Evolutionary conservation across 2,113 vertebrate species (phyloP).

Genomic region (Phasianus colchicus): DNA sequence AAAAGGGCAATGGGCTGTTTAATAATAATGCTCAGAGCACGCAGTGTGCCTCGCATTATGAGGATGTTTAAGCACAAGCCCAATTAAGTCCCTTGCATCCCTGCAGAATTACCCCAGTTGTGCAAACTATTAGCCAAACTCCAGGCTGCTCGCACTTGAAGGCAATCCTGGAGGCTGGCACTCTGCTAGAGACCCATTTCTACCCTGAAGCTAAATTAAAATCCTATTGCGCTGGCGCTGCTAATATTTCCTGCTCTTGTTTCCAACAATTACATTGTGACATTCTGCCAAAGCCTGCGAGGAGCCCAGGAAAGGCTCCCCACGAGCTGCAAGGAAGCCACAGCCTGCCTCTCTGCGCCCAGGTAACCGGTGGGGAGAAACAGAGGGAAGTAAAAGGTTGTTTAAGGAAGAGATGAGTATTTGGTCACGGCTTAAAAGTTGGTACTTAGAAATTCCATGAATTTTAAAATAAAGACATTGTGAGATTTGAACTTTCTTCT

Average conservation of each 20-base stretch:
- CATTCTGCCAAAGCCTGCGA: slow-evolving; percentile 14
- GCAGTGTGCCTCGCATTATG: slow-evolving; percentile 35
- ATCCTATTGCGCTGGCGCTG: slow-evolving; percentile 61
- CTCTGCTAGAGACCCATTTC: slow-evolving; percentile 57
- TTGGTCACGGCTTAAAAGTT: slow-evolving; percentile 53
- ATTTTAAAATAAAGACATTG: slow-evolving; percentile 69
- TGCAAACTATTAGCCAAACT: slow-evolving; percentile 60
- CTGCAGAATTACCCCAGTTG: slow-evolving; percentile 53
- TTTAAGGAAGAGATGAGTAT: slow-evolving; percentile 24
- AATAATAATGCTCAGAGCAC: slow-evolving; percentile 48
- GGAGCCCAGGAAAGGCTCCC: not conserved
- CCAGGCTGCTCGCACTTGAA: slow-evolving; percentile 25
- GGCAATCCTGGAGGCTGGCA: slow-evolving; percentile 44
- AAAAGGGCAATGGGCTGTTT: slow-evolving; percentile 72
- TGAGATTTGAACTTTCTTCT: slow-evolving; percentile 54
- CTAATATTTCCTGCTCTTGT: slow-evolving; percentile 67
- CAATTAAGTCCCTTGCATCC: slow-evolving; percentile 63
- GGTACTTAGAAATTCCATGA: slow-evolving; percentile 74
- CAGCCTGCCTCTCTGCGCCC: not conserved
- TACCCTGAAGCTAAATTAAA: slow-evolving; percentile 66
- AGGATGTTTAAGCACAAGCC: slow-evolving; percentile 60
- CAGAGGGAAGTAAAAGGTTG: not conserved
- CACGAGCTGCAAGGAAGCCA: not conserved
- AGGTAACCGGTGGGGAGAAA: not conserved
- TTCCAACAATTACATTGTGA: slow-evolving; percentile 60